Evolutionary conservation across 2,888 invertebrate genomes (phyloP), one percentile per base, ranked within the genome.

Genomic region (Perithous albicinctus): DNA sequence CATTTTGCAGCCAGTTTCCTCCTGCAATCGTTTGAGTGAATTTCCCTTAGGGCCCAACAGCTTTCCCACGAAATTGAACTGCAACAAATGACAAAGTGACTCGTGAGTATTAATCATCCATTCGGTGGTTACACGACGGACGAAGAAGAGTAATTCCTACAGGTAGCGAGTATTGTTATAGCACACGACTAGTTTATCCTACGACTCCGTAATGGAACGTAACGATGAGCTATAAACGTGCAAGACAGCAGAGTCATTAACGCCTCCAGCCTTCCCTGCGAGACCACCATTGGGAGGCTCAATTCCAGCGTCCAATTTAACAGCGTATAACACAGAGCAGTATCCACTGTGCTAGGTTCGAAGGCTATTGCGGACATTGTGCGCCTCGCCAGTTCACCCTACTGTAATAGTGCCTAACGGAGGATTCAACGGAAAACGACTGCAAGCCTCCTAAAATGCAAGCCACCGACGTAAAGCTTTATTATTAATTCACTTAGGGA

Each of bases 1-100:
- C 97, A 98, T 98, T 94, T 98, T 98, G 91, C 98, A 98, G 95
- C 98, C 97, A 10, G 98, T 98, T 93, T 98, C 98, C 92, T 98
- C 98, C 93, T 98, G 98, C 32, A 98, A 94, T 84, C 98, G 94
- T 93, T 98, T 98, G 92, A 98, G 93, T 0, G 98, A 98, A 93
- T 97, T 98, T 70, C 98, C 98, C 93, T 98, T 98, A 15, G 98
- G 98, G 1, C 98, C 98, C 88, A 98, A 94, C 83, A 98, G 95
- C 93, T 98, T 98, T 6, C 98, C 98, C 85, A 98, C 98, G 94
- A 98, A 98, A 94, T 98, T 98, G 93, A 98, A 98, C 98, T 98
- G 94, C 12, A 94, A 93, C 89, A 91, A 88, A 63, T 80, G 82
- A 78, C 85, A 82, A 69, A 82, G 76, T 78, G 18, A 78, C 32